Evolutionary conservation across 2,888 invertebrate species (phyloP), one percentile per base, ranked within the genome.

Genomic region (Physocephala rufipes): DNA sequence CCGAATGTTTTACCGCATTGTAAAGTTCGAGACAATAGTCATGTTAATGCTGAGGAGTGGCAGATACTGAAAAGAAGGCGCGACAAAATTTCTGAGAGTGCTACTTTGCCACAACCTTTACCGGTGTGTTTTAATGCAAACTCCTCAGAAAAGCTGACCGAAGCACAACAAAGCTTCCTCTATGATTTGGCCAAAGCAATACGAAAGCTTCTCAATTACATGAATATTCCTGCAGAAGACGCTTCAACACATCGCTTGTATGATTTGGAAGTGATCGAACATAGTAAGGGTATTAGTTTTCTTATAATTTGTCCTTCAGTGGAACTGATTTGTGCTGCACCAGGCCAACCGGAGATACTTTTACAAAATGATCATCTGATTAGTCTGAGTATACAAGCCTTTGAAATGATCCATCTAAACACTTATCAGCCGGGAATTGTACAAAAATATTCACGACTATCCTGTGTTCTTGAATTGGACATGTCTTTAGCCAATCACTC

Each of bases 11-110:
- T 99, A 76, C 99, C 99, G 0, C 95, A 97, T 84, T 94, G 93
- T 75, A 94, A 95, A 85, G 91, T 99, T 49, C 88, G 99, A 73
- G 95, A 96, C 78, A 98, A 98, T 87, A 94, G 97, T 1, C 97
- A 98, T 83, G 95, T 99, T 0, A 97, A 97, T 16, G 94, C 94
- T 30, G 98, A 98, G 83, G 99, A 99, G 86, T 99, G 98, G 98
- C 93, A 95, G 77, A 94, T 95, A 85, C 87, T 98, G 16, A 93
- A 92, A 81, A 90, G 89, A 26, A 84, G 79, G 47, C 69, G 65
- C 9, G 65, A 67, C 24, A 47, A 66, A 1, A 53, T 74, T 30
- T 68, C 69, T 1, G 74, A 62, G 2, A 71, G 73, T 19, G 71
- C 76, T 26, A 74, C 78, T 68, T 77, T 79, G 4, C 70, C 74